Evolutionary conservation across 2,797 vertebrate genomes (phyloP).

Genomic region (Artibeus lituratus): DNA sequence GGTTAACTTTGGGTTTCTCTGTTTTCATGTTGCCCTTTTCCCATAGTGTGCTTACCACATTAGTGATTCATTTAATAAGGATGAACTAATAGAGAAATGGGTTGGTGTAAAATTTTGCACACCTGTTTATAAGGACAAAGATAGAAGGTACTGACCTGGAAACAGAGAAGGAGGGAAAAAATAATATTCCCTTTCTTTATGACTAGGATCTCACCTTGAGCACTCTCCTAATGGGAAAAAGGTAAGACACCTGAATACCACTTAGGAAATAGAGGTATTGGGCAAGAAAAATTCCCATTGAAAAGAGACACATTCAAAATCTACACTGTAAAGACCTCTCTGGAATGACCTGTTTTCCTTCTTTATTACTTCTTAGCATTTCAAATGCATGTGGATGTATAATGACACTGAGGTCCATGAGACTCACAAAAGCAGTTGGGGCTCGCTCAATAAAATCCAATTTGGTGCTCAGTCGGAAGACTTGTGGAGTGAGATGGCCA

Average conservation of each 20-base stretch:
- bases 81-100: not conserved
- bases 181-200: not conserved
- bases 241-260: not conserved
- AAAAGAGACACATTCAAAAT: conserved; percentile 7
- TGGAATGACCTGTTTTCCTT: not conserved
- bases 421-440: not conserved
- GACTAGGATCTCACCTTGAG: not conserved
- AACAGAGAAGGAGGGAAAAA: not conserved
- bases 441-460: conserved; percentile 1
- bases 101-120: not conserved
- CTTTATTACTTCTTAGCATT: not conserved
- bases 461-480: not conserved
- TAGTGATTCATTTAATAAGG: not conserved
- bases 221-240: not conserved
- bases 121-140: not conserved
- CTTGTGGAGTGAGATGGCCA: not conserved
- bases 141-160: not conserved
- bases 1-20: not conserved
- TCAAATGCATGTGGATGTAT: not conserved
- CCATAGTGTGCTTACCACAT: not conserved
- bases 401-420: not conserved
- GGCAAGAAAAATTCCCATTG: not conserved
- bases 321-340: not conserved
- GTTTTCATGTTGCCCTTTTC: not conserved
- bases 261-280: not conserved